These are phyloP conservation scores for Papilio aristodemus DNA, from an alignment of 1,140 invertebrate species.

Conservation along the genomic window DNA sequence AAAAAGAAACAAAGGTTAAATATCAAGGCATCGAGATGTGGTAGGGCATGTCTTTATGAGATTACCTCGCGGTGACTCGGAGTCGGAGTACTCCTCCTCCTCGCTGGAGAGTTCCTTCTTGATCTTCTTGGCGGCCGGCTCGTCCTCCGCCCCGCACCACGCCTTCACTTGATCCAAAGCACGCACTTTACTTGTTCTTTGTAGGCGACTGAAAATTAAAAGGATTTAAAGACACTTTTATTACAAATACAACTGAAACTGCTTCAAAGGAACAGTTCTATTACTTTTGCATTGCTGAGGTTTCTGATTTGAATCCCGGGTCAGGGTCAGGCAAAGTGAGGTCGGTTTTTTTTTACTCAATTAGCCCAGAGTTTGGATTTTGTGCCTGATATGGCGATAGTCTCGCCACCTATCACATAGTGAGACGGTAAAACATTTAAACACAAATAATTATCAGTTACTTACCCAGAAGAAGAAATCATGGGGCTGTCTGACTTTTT, in stretches of 20 bases:
- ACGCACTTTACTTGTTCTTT: constrained; percentile 89
- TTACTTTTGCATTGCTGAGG: too few relatives aligned
- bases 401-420: too few relatives aligned
- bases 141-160: constrained; percentile 86
- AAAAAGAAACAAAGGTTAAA: too few relatives aligned
- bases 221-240: background rate
- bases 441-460: background rate
- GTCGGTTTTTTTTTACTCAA: too few relatives aligned
- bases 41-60: background rate
- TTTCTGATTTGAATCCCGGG: too few relatives aligned
- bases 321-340: too few relatives aligned
- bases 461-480: constrained; percentile 76
- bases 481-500: constrained; percentile 64
- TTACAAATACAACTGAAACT: background rate
- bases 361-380: too few relatives aligned
- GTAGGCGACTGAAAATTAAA: constrained; percentile 81
- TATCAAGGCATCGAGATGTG: too few relatives aligned
- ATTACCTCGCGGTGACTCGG: constrained; percentile 51
- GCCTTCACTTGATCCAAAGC: constrained; percentile 91
- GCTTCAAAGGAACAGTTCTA: too few relatives aligned
- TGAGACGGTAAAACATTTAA: too few relatives aligned
- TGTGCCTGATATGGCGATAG: too few relatives aligned
- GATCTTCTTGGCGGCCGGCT: constrained; percentile 61
- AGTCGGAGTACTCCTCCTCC: constrained; percentile 65
- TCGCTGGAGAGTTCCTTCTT: constrained; percentile 65